Evolutionary conservation across 53 echinoderm and acorn worm species (phyloP).

Genomic region (Astropecten irregularis): DNA sequence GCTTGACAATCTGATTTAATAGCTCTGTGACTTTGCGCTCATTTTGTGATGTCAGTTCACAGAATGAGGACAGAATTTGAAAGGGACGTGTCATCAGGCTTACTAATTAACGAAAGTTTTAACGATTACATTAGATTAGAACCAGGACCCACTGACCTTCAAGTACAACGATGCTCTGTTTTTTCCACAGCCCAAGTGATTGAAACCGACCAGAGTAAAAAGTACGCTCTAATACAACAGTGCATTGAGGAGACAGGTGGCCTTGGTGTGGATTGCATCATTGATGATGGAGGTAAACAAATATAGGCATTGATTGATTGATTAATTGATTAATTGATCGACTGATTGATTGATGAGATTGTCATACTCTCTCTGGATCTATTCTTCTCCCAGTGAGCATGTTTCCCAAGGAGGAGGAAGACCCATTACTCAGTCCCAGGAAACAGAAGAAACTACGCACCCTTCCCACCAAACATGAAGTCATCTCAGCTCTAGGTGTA

Average conservation of each 20-base stretch:
- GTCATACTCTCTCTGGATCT: background rate
- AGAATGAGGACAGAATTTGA: too few relatives aligned
- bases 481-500: constrained; percentile 80
- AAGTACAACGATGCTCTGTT: too few relatives aligned
- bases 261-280: constrained; percentile 85
- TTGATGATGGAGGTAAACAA: constrained; percentile 94
- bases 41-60: too few relatives aligned
- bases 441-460: constrained; percentile 24
- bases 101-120: too few relatives aligned
- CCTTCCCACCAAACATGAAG: constrained; percentile 84
- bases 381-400: constrained; percentile 67
- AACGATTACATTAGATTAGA: too few relatives aligned
- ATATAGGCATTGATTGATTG: too few relatives aligned
- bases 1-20: too few relatives aligned
- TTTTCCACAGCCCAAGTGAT: constrained; percentile 75
- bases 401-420: constrained; percentile 90
- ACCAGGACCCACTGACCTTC: too few relatives aligned
- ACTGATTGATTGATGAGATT: background rate
- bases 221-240: constrained; percentile 83
- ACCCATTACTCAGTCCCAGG: constrained; percentile 3
- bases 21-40: too few relatives aligned
- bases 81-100: too few relatives aligned
- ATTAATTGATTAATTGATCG: background rate
- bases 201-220: constrained; percentile 73
- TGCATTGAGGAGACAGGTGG: constrained; percentile 97